Evolutionary conservation across 2,113 vertebrate genomes (phyloP), one percentile per base, ranked within the genome.

Genomic region (Leptodactylus fuscus): DNA sequence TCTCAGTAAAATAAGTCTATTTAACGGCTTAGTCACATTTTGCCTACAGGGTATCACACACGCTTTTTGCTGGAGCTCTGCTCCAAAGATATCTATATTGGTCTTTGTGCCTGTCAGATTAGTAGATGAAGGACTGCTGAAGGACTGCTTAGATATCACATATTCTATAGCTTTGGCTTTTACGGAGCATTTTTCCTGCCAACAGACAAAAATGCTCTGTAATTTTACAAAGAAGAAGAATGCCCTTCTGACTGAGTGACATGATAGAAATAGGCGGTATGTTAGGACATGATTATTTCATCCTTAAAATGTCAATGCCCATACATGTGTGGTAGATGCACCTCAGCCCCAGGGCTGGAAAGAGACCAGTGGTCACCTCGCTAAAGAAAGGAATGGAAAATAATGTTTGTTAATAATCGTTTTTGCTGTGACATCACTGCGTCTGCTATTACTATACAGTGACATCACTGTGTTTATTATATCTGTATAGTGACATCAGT

Each of bases 101-200:
- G 27, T 65, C 60, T 65, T 32, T 65, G 29, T 34, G 60, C 12
- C 55, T 69, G 65, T 69, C 32, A 69, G 65, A 69, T 69, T 38
- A 69, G 62, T 67, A 67, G 34, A 67, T 67, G 62, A 32, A 67
- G 62, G 34, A 22, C 32, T 69, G 65, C 16, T 22, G 65, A 67
- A 67, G 62, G 62, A 67, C 5, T 67, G 18, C 27, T 67, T 34
- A 67, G 29, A 67, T 22, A 34, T 38, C 18, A 22, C 16, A 2
- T 67, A 32, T 32, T 16, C 1, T 67, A 67, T 32, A 22, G 65
- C 65, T 36, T 69, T 36, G 65, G 34, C 15, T 36, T 69, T 69
- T 69, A 22, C 18, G 10, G 65, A 69, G 16, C 16, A 9, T 22
- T 34, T 69, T 20, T 69, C 15, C 32, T 67, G 62, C 29, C 29